Conservation (phyloP, 2,888 invertebrate species). For the Scelioninae gen. 1 region DNA sequence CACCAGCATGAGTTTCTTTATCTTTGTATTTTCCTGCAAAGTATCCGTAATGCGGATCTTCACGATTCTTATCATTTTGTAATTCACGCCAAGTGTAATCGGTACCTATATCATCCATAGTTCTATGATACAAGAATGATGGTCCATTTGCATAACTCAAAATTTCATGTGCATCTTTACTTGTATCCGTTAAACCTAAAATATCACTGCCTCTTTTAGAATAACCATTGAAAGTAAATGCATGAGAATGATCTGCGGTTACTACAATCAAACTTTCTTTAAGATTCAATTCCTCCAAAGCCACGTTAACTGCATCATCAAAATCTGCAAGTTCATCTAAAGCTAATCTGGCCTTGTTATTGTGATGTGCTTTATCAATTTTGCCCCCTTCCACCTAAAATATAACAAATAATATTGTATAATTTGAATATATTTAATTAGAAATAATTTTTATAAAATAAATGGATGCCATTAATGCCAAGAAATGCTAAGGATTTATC, state of each 20-base stretch:
- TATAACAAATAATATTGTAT: no score
- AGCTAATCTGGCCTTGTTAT: slow-evolving; percentile 86
- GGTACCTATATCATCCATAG: neutral
- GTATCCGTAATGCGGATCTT: slow-evolving; percentile 2
- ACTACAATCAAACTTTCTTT: slow-evolving; percentile 88
- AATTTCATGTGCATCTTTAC: slow-evolving; percentile 4
- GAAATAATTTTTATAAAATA: neutral
- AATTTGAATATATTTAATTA: neutral
- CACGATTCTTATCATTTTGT: neutral
- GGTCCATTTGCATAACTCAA: slow-evolving; percentile 88
- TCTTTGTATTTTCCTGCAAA: slow-evolving; percentile 81
- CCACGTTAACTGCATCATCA: slow-evolving; percentile 87
- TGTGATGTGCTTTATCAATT: slow-evolving; percentile 88
- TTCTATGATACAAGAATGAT: slow-evolving; percentile 83
- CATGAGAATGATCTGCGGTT: slow-evolving; percentile 88
- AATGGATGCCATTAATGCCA: no score
- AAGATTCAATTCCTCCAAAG: slow-evolving; percentile 82
- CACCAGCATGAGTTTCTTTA: slow-evolving; percentile 88
- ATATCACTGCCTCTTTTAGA: slow-evolving; percentile 87
- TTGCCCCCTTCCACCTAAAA: slow-evolving; percentile 87
- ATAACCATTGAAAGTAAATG: slow-evolving; percentile 88
- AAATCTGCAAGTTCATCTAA: slow-evolving; percentile 88
- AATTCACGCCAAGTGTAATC: slow-evolving; percentile 10
- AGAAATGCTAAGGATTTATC: no score
- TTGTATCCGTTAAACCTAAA: slow-evolving; percentile 82